Percentiles rank a stretch among this genome's conserved stretches.
These are phyloP conservation scores for Capreolus pygargus DNA, from an alignment of 2,113 vertebrate genomes.

Conservation along the genomic window DNA sequence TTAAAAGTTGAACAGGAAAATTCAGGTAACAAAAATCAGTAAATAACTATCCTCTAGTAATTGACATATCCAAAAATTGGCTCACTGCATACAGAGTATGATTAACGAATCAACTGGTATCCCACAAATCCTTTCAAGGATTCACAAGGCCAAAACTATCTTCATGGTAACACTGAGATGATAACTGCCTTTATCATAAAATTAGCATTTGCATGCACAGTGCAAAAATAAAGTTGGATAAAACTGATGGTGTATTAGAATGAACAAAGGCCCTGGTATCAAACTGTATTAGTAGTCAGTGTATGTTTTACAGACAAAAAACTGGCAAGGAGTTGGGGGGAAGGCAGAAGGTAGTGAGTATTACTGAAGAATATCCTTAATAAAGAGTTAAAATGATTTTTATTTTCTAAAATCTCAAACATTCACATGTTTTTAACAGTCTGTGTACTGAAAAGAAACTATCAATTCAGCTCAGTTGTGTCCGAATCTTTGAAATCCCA, in stretches of 20 bases:
- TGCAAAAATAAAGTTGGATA: not conserved
- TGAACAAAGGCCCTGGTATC: not conserved
- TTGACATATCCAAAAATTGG: not conserved
- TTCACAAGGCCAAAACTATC: not conserved
- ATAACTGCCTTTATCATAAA: not conserved
- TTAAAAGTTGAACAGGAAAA: not conserved
- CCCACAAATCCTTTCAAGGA: not conserved
- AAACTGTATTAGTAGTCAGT: not conserved
- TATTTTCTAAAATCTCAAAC: not conserved
- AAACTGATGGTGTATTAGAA: not conserved
- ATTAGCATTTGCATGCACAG: not conserved
- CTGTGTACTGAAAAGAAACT: not conserved
- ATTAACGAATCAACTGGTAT: not conserved
- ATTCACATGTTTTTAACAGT: not conserved
- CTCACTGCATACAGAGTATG: not conserved
- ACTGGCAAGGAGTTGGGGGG: not conserved
- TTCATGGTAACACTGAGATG: not conserved
- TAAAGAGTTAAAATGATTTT: not conserved
- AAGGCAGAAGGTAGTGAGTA: not conserved
- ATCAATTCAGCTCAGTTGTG: not conserved
- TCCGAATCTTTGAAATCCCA: not conserved
- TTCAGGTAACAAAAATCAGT: not conserved
- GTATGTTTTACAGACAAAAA: not conserved
- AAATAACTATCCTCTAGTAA: not conserved
- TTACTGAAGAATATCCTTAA: not conserved